Conservation (phyloP, 2,888 invertebrate species). For the Hedychridium roseum region DNA sequence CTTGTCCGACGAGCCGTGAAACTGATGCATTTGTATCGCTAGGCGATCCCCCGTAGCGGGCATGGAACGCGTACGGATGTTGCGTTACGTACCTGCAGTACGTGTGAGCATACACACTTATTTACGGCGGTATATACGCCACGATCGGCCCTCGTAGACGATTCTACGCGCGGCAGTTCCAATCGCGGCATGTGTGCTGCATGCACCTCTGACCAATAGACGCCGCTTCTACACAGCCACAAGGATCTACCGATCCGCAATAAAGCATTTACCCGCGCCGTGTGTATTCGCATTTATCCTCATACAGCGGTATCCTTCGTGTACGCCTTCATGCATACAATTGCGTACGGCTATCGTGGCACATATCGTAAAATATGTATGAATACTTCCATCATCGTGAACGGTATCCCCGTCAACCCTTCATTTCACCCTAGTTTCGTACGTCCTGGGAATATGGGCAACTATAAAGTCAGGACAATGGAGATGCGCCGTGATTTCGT, state of each 20-base stretch:
- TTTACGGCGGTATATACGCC: constrained; percentile 34
- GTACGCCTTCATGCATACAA: constrained; percentile 45
- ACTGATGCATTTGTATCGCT: constrained; percentile 61
- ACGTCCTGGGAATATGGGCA: too few species aligned
- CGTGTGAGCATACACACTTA: constrained; percentile 23
- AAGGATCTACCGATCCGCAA: constrained; percentile 46
- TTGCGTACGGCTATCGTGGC: constrained; percentile 38
- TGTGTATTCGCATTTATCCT: constrained; percentile 40
- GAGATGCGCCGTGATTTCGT: background rate
- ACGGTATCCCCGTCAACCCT: too few species aligned
- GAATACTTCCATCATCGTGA: constrained; percentile 19
- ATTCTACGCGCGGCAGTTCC: constrained; percentile 11
- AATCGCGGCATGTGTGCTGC: constrained; percentile 15
- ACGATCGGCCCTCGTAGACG: too few species aligned
- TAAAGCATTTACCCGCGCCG: constrained; percentile 57
- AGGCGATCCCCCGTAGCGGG: constrained; percentile 31
- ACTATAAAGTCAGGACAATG: too few species aligned
- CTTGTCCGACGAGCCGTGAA: constrained; percentile 62
- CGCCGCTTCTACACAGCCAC: constrained; percentile 26
- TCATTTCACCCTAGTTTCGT: too few species aligned
- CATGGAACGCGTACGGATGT: constrained; percentile 11
- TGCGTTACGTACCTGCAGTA: constrained; percentile 14
- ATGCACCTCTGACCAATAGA: constrained; percentile 33
- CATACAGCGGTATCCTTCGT: constrained; percentile 35
- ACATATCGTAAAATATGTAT: constrained; percentile 38